phyloP scores from a whole-genome alignment of 92 coral and sea anemone species.

The Plumapathes pennacea region DNA sequence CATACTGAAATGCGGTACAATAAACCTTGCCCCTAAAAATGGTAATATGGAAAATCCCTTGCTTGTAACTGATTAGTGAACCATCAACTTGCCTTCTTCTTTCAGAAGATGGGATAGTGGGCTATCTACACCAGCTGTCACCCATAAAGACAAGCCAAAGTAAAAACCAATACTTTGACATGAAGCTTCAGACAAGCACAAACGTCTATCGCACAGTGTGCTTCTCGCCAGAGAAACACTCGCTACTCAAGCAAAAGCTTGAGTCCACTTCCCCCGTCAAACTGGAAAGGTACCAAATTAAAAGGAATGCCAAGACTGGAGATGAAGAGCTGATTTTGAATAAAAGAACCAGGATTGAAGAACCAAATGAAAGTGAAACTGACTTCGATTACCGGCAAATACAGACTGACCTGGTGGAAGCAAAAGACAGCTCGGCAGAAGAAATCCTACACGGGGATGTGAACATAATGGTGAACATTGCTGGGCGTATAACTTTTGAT shows the following conservation, averaged over 20 bases:
- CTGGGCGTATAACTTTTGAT: slow-evolving; percentile 39
- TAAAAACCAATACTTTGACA: slow-evolving; percentile 41
- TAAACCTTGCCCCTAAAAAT: no score
- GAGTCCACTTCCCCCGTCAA: slow-evolving; percentile 57
- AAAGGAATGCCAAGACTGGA: slow-evolving; percentile 11
- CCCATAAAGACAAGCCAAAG: slow-evolving; percentile 49
- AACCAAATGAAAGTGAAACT: slow-evolving; percentile 22
- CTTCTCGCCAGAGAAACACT: slow-evolving; percentile 67
- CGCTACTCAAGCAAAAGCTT: slow-evolving; percentile 21
- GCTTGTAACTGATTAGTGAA: no score
- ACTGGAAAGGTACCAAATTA: slow-evolving; percentile 43
- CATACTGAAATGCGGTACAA: no score
- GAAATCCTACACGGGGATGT: slow-evolving; percentile 22
- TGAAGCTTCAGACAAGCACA: slow-evolving; percentile 37
- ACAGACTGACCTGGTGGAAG: slow-evolving; percentile 8
- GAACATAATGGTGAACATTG: slow-evolving; percentile 34
- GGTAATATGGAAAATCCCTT: no score
- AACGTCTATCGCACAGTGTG: slow-evolving; percentile 40
- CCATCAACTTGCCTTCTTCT: slow-evolving; percentile 11
- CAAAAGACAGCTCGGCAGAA: slow-evolving; percentile 27
- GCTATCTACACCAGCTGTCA: slow-evolving; percentile 52
- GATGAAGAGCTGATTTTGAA: slow-evolving; percentile 28
- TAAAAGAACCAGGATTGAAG: slow-evolving; percentile 30
- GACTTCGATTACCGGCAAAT: slow-evolving; percentile 22
- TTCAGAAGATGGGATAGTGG: slow-evolving; percentile 33